Base-by-base conservation (phyloP, 2,113 vertebrate genomes). In the Lepus europaeus region DNA sequence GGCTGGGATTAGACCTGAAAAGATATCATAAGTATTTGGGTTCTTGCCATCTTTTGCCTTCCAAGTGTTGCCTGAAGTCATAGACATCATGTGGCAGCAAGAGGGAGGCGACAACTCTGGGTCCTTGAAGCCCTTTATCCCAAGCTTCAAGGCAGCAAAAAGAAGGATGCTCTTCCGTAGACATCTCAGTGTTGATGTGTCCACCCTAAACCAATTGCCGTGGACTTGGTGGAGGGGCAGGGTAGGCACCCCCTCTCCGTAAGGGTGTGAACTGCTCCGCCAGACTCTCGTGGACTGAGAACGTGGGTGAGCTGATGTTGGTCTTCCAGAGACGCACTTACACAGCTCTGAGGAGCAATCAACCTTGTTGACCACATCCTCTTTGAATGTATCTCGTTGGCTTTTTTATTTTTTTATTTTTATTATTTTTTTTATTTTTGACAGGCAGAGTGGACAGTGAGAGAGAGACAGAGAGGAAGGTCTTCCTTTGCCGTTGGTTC, bases 31-130 rank as follows among this genome's bases (percentile, higher is more conserved):
- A 69, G 49, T 91, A 78, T 66, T 49, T 87, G 17, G 31, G 49
- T 91, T 87, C 72, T 79, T 20, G 59, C 39, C n/a, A 66, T 87
- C 29, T 80, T 87, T 31, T 86, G n/a, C 14, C 36, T 68, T 84
- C 53, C 49, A 78, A 22, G 31, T 91, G 33, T 61, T 82, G n/a
- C 20, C 20, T 68, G 83, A 85, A 72, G 66, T 88, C 9, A 36
- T 73, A 23, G n/a, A 5, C 13, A 81, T 85, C 11, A 39, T 56
- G 22, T 78, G 23, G 63, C 31, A 91, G 33, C 23, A 72, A 86
- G 27, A 89, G 31, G 49, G 9, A 45, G 64, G 25, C 6, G 68
- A 53, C 2, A 63, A 20, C 23, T 31, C 39, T 9, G 77, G 63
- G 36, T 3, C 63, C n/a, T 66, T 0, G 39, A 14, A 80, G 23